Base-by-base conservation (phyloP, 35 echinoderm and acorn worm species). In the Ophioderma brevispina region DNA sequence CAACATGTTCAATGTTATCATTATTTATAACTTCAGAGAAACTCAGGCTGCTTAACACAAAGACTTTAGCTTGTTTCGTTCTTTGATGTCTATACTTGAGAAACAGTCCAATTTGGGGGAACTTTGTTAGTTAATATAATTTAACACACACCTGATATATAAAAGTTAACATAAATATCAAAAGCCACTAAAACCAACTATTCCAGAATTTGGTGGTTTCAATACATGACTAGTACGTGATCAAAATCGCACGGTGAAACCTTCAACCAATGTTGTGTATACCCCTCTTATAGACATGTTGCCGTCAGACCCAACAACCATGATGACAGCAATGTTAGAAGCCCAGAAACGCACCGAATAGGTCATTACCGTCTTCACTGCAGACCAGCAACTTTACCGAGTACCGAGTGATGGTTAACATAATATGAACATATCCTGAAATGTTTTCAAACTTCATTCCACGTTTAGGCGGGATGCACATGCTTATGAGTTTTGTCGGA, bases 321-420 rank as follows among this genome's bases (percentile, higher is more conserved):
- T 87, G 79, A 91, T 76, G 64, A 92, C 85, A 23, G 84, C 94
- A 63, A 92, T 92, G 90, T 34, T 40, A 18, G 34, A 83, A 31
- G 94, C 84, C 36, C 38, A 92, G 43, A 13, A 28, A 19, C 30
- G 40, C 4, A 80, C 82, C 13, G 77, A 82, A 0, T 88, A 94
- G 55, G 40, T 37, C 4, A 80, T 79, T 33, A 91, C 89, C 78
- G 75, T 91, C 0, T 42, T 94, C 19, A 95, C 89, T 15, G 14
- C 13, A 59, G 94, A 95, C 38, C 90, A 88, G 78, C 89, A 95
- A 64, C 79, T 95, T 5, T 92, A 95, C 75, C n/a, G n/a, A n/a
- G n/a, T n/a, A n/a, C n/a, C 31, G 59, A 19, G 84, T 95, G 35
- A 78, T 43, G 25, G 50, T 95, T 1, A 59, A 94, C 5, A 84